Evolutionary conservation across 1,140 invertebrate genomes (phyloP), one percentile per base, ranked within the genome.

Genomic region (Wiebesia pumilae): DNA sequence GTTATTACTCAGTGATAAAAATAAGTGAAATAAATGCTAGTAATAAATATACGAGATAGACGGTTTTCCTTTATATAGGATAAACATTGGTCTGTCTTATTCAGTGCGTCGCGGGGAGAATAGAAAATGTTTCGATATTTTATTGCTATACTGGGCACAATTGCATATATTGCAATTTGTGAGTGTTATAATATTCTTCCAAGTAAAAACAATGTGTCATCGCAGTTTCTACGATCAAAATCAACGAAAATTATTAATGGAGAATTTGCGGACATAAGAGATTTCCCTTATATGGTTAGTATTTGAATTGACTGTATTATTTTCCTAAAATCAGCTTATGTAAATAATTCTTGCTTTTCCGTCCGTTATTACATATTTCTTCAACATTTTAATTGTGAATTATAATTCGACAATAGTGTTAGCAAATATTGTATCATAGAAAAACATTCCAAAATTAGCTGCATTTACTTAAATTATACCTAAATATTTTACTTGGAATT

Each of bases 201-300:
- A 38, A 38, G 19, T 58, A 21, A 79, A 58, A 35, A 35, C 10
- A 54, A 51, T 78, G 40, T 51, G 33, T 54, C 16, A 33, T 51
- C 47, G 14, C 14, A 79, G 24, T 51, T 54, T 6, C 1, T 35
- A 77, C 47, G 51, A 65, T 86, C 80, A 21, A 35, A 65, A 7
- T 40, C 54, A 1, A 67, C 30, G 7, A 92, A 92, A n/a, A 94
- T 95, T 84, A 94, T 96, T 62, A 95, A 95, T 47, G 95, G 95
- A n/a, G 88, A 88, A 51, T 83, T 91, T 9, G 92, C 94, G 38
- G 90, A 89, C 27, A 94, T 96, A 58, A 90, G 93, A 33, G 90
- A 94, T 67, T 95, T 94, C 86, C 95, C 95, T 62, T 96, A 94
- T 90, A 94, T 94, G 92, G 92, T 78, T 33, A 78, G 43, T 43